Conservation (phyloP, 2,888 invertebrate genomes). For the Drosophila pseudotakahashii region DNA sequence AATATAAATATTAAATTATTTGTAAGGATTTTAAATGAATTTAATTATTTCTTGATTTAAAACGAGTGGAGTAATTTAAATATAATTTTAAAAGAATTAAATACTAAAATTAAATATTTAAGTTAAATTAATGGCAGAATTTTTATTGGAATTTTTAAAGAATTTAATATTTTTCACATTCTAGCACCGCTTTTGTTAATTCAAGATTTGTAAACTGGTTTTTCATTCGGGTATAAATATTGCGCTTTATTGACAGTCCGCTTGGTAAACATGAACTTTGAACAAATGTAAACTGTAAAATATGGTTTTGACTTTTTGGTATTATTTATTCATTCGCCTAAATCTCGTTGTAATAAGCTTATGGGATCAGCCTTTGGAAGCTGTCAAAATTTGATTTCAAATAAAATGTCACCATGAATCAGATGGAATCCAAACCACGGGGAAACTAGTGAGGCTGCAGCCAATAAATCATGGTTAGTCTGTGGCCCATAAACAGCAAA, state of each 20-base stretch:
- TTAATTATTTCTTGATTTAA: too few relatives aligned
- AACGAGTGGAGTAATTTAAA: too few relatives aligned
- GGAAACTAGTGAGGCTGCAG: constrained; percentile 3
- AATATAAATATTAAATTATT: too few relatives aligned
- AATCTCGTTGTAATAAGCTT: background rate
- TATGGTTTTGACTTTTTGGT: background rate
- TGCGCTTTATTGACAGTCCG: too few relatives aligned
- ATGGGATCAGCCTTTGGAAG: background rate
- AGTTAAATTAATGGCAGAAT: too few relatives aligned
- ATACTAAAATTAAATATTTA: too few relatives aligned
- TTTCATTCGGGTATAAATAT: background rate
- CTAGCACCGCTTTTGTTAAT: too few relatives aligned
- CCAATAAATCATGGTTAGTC: constrained; percentile 42
- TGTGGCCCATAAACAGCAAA: constrained; percentile 38
- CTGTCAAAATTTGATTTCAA: constrained; percentile 3
- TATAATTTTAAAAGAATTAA: too few relatives aligned
- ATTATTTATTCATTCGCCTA: background rate
- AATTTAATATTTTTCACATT: too few relatives aligned
- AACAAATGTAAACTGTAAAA: background rate
- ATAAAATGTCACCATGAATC: background rate
- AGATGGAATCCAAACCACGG: background rate
- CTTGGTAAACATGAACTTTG: background rate
- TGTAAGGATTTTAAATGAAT: too few relatives aligned
- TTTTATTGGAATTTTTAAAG: too few relatives aligned
- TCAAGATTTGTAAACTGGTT: background rate